Evolutionary conservation across 1,140 invertebrate genomes (phyloP), one percentile per base, ranked within the genome.

Genomic region (Formica selysi): DNA sequence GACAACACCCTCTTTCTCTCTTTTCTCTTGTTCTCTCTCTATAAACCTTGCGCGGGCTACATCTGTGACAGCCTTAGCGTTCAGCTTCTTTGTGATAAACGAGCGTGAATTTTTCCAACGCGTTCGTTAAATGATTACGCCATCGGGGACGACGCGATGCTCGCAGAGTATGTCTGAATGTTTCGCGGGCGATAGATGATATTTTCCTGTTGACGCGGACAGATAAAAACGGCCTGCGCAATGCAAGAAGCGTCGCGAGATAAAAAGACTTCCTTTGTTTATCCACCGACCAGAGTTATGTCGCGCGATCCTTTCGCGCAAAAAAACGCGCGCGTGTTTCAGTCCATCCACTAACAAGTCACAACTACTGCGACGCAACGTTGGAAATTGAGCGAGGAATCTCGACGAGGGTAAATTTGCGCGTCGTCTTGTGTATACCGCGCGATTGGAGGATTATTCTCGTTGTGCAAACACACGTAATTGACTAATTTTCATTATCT

Each of bases 401-500:
- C 44, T 59, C 67, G 51, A 19, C 22, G 59, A 4, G 16, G 54
- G 19, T 36, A 38, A 79, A 79, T 81, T 81, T 73, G 51, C 51
- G 22, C n/a, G 13, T 36, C 32, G 22, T 36, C 65, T 57, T 59
- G 67, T 71, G 36, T 71, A 19, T 51, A 59, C 22, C 13, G 38
- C 19, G 51, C 57, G 59, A 81, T 81, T 71, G 79, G 29, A 26
- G 8, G 22, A 81, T 81, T 44, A 73, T 71, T 19, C 54, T 32
- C 19, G 8, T 41, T 54, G 48, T 38, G 36, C 51, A 59, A 81
- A 61, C 68, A 61, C 54, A 44, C n/a, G 11, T 74, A 41, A 83
- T 83, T 74, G 79, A 74, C 67, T 61, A 83, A 83, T 83, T 74
- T 83, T 74, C 79, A 83, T 83, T 83, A 83, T 48, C 67, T 48